Evolutionary conservation across 2,888 invertebrate genomes (phyloP).

Genomic region (Synanthedon tipuliformis): DNA sequence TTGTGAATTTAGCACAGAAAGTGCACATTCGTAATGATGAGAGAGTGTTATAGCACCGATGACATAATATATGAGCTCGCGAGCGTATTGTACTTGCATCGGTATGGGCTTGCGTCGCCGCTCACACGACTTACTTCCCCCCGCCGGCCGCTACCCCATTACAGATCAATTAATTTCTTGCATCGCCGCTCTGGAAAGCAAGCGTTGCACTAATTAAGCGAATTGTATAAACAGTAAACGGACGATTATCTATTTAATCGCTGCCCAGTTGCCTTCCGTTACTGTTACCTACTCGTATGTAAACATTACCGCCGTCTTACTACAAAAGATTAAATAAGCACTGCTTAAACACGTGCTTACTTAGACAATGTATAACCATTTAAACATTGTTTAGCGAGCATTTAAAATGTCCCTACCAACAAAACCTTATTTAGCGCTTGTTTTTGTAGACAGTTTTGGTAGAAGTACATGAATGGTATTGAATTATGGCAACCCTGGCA

Average conservation of each 20-base stretch:
- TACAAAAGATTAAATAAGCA: no score
- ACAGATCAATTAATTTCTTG: conserved; percentile 34
- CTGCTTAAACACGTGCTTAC: no score
- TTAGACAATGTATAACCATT: no score
- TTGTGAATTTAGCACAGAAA: not conserved
- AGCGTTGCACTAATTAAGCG: conserved; percentile 47
- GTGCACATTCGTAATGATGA: not conserved
- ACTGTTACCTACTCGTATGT: no score
- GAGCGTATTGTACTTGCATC: conserved; percentile 8
- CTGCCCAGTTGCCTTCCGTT: conserved; percentile 20
- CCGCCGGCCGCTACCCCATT: conserved; percentile 17
- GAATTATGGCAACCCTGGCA: no score
- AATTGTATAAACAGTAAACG: conserved; percentile 48
- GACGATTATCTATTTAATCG: conserved; percentile 33
- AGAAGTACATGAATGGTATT: no score
- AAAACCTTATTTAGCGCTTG: no score
- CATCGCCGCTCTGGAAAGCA: conserved; percentile 37
- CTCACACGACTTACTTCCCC: conserved; percentile 8
- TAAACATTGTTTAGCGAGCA: no score
- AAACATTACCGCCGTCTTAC: no score
- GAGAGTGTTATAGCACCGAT: conserved; percentile 27
- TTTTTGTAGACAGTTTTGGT: not conserved
- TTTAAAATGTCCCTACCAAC: no score
- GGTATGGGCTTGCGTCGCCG: conserved; percentile 9
- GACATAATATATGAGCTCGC: conserved; percentile 27